phyloP scores from a whole-genome alignment of 1,140 invertebrate genomes.

The Asbolus verrucosus region DNA sequence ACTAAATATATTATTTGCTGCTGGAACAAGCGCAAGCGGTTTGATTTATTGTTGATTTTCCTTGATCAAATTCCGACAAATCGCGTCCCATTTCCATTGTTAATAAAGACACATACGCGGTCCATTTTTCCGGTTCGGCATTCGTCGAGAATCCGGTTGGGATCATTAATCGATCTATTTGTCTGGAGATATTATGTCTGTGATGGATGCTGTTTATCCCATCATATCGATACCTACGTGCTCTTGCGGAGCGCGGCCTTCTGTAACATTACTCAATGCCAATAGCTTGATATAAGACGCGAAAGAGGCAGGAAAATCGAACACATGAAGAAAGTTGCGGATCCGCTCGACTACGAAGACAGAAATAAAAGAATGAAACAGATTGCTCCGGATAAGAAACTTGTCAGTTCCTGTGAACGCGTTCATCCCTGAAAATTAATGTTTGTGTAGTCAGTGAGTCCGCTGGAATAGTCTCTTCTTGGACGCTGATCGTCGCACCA shows the following conservation, averaged over 20 bases:
- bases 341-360: constrained; percentile 50
- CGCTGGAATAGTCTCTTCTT: constrained; percentile 30
- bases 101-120: not conserved
- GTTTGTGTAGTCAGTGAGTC: constrained; percentile 54
- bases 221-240: constrained; percentile 35
- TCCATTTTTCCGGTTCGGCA: not conserved
- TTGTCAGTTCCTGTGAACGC: constrained; percentile 64
- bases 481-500: constrained; percentile 2
- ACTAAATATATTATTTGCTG: too few relatives aligned
- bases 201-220: constrained; percentile 45
- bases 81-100: too few relatives aligned
- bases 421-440: constrained; percentile 66
- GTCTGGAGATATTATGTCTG: constrained; percentile 47
- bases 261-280: constrained; percentile 53
- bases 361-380: constrained; percentile 64
- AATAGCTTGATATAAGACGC: constrained; percentile 53
- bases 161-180: constrained; percentile 50
- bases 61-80: not conserved
- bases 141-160: constrained; percentile 21
- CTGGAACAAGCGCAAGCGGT: not conserved
- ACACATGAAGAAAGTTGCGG: constrained; percentile 51
- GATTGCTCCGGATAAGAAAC: constrained; percentile 65
- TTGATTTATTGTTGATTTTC: constrained; percentile 11
- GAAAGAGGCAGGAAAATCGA: constrained; percentile 40
- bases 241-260: constrained; percentile 27